phyloP scores from a whole-genome alignment of 2,888 invertebrate genomes.

The Coremacera marginata region DNA sequence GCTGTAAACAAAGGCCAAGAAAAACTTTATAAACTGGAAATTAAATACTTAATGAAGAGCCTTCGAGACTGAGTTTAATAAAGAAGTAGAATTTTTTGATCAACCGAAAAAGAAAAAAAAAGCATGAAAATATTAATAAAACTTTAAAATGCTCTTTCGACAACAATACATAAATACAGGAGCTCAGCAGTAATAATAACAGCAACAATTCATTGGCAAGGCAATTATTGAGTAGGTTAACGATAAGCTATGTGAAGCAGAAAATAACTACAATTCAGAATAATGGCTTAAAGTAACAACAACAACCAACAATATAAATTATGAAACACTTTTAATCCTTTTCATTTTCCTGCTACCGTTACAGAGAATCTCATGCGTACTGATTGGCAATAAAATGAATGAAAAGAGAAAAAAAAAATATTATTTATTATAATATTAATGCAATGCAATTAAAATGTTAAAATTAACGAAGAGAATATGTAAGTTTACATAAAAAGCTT shows the following conservation, averaged over 20 bases:
- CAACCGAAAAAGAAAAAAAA: background rate
- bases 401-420: no score
- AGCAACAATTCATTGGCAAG: background rate
- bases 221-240: no score
- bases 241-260: background rate
- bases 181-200: background rate
- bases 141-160: no score
- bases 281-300: background rate
- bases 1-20: background rate
- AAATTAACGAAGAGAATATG: no score
- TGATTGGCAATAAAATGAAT: no score
- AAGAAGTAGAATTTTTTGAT: background rate
- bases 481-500: no score
- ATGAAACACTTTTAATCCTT: background rate
- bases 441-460: no score
- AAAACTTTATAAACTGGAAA: conserved; percentile 1
- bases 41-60: conserved; percentile 11
- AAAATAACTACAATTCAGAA: background rate
- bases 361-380: no score
- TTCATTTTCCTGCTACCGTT: no score
- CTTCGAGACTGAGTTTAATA: background rate
- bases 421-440: no score
- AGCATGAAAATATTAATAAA: background rate
- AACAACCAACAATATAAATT: no score
- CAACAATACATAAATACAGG: background rate